Percentiles rank a stretch among this genome's conserved stretches.
These are phyloP conservation scores for Megaleporinus macrocephalus DNA, from an alignment of 2,113 vertebrate species.

Conservation along the genomic window DNA sequence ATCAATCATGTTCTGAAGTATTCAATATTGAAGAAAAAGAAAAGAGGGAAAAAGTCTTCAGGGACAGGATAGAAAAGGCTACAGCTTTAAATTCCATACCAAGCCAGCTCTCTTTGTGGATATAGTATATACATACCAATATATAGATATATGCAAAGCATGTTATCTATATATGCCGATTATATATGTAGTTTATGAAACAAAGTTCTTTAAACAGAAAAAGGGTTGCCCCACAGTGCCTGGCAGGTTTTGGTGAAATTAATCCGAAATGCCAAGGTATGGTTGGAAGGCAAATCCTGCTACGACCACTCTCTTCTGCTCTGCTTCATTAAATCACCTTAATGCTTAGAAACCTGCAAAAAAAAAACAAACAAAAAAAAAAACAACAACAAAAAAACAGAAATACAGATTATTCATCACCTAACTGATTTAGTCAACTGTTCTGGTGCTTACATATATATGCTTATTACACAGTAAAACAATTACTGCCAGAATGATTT, in stretches of 20 bases:
- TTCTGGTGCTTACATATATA: too few relatives aligned
- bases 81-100: slow-evolving; percentile 75
- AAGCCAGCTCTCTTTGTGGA: slow-evolving; percentile 71
- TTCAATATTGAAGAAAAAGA: slow-evolving; percentile 77
- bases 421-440: too few relatives aligned
- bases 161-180: slow-evolving; percentile 79
- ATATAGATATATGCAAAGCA: slow-evolving; percentile 79
- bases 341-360: slow-evolving; percentile 89
- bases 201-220: slow-evolving; percentile 69
- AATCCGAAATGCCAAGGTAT: slow-evolving; percentile 90
- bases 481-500: too few relatives aligned
- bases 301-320: slow-evolving; percentile 86
- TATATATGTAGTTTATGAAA: slow-evolving; percentile 83
- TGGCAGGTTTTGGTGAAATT: slow-evolving; percentile 88
- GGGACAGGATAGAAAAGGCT: slow-evolving; percentile 70
- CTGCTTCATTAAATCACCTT: slow-evolving; percentile 84
- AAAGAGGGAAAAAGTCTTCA: slow-evolving; percentile 85
- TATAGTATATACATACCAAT: slow-evolving; percentile 83
- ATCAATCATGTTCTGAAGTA: slow-evolving; percentile 83
- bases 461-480: too few relatives aligned
- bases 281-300: slow-evolving; percentile 84
- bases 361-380: slow-evolving; percentile 38
- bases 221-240: slow-evolving; percentile 84
- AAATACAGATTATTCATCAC: too few relatives aligned
- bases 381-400: too few relatives aligned